These are phyloP conservation scores for Phyto melanocephala DNA, from an alignment of 2,888 invertebrate species.

Conservation along the genomic window DNA sequence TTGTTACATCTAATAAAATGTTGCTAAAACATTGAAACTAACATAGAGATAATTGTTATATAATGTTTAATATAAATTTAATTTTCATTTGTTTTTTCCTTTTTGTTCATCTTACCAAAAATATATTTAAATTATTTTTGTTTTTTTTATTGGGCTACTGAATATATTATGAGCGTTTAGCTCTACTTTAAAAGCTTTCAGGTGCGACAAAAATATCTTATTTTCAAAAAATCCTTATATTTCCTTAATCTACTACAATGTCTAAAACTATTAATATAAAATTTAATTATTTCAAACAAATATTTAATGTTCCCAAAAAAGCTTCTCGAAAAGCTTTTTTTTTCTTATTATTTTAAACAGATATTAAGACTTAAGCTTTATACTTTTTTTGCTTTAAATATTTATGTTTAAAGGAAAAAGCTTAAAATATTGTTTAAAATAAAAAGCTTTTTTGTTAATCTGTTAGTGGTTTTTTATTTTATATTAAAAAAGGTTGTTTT, in stretches of 20 bases:
- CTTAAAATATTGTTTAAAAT: background rate
- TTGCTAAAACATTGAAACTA: conserved; percentile 57
- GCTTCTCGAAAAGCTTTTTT: conserved; percentile 1
- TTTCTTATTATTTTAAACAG: too few species aligned
- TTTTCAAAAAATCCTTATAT: background rate
- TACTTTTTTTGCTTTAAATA: background rate
- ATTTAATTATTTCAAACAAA: too few species aligned
- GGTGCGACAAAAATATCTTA: conserved; percentile 48
- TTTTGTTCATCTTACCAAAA: conserved; percentile 39
- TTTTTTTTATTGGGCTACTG: background rate
- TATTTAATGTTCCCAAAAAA: too few species aligned
- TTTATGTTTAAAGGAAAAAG: background rate
- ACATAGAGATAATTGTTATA: conserved; percentile 47
- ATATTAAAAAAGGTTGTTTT: background rate
- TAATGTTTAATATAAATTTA: conserved; percentile 11
- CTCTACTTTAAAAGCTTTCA: conserved; percentile 52
- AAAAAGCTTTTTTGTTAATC: background rate
- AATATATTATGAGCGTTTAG: conserved; percentile 12
- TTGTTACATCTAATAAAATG: conserved; percentile 59
- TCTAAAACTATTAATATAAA: too few species aligned
- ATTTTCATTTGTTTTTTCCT: conserved; percentile 13
- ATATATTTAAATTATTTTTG: conserved; percentile 24
- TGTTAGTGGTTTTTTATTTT: background rate
- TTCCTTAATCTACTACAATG: conserved; percentile 16
- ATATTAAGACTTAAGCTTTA: background rate